Percentiles rank a stretch among this genome's conserved stretches.
These are phyloP conservation scores for Drosophila bipectinata DNA, from an alignment of 1,140 invertebrate species.

Conservation along the genomic window DNA sequence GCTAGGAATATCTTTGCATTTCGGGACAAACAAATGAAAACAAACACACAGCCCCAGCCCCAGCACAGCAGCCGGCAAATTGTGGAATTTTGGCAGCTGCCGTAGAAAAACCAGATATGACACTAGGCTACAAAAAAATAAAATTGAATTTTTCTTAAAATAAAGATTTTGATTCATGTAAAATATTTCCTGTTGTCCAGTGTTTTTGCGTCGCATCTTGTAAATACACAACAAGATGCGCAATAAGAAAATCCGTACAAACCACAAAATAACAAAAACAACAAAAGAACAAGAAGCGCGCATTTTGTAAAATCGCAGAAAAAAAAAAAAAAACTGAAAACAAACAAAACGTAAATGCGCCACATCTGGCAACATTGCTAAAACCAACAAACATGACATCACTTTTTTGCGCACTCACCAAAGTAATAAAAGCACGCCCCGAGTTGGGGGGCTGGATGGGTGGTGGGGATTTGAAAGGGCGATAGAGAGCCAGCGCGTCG, in stretches of 20 bases:
- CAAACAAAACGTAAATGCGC: slow-evolving; percentile 60
- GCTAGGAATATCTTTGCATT: slow-evolving; percentile 25
- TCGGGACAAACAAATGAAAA: slow-evolving; percentile 69
- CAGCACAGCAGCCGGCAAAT: slow-evolving; percentile 44
- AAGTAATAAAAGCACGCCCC: slow-evolving; percentile 49
- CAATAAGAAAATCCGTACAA: slow-evolving; percentile 25
- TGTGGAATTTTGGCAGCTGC: slow-evolving; percentile 68
- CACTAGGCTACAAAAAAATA: slow-evolving; percentile 21
- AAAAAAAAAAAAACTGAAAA: slow-evolving; percentile 26
- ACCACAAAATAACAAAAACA: slow-evolving; percentile 7
- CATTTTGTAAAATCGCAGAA: not conserved
- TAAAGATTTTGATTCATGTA: too few species aligned
- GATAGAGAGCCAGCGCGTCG: slow-evolving; percentile 9
- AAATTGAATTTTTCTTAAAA: too few species aligned
- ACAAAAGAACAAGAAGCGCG: slow-evolving; percentile 4
- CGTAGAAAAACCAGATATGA: slow-evolving; percentile 24
- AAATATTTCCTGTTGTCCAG: not conserved
- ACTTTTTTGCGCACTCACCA: slow-evolving; percentile 81
- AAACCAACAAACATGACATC: slow-evolving; percentile 79
- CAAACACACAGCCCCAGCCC: slow-evolving; percentile 34
- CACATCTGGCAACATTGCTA: slow-evolving; percentile 73
- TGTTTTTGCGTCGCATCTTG: slow-evolving; percentile 38
- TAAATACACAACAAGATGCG: slow-evolving; percentile 38
- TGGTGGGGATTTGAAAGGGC: slow-evolving; percentile 7
- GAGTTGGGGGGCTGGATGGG: slow-evolving; percentile 6